Evolutionary conservation across 1,140 invertebrate genomes (phyloP).

Genomic region (Drosophila bocki): DNA sequence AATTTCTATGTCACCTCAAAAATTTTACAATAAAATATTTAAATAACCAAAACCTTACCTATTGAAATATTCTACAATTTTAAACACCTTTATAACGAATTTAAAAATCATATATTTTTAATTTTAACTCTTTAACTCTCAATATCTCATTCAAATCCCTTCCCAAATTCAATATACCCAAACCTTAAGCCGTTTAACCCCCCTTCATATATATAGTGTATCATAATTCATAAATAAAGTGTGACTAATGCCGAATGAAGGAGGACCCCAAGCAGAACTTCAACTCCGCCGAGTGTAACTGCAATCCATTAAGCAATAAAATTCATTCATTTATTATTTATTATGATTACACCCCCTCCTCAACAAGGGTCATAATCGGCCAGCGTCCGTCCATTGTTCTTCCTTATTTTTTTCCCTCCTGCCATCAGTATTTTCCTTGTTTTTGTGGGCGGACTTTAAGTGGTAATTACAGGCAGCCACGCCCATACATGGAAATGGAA

Average conservation of each 20-base stretch:
- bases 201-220: slow-evolving; percentile 41
- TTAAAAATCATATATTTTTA: not conserved
- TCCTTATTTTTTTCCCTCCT: slow-evolving; percentile 20
- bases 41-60: too few species aligned
- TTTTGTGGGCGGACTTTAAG: slow-evolving; percentile 60
- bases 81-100: too few species aligned
- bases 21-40: too few species aligned
- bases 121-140: not conserved
- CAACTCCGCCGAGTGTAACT: slow-evolving; percentile 70
- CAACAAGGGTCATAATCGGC: slow-evolving; percentile 19
- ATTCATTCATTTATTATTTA: slow-evolving; percentile 83
- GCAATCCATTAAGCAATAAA: slow-evolving; percentile 84
- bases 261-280: slow-evolving; percentile 47
- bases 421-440: not conserved
- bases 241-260: slow-evolving; percentile 74
- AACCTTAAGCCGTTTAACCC: slow-evolving; percentile 34
- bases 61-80: too few species aligned
- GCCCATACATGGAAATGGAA: slow-evolving; percentile 47
- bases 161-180: slow-evolving; percentile 27
- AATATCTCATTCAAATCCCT: slow-evolving; percentile 12
- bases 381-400: slow-evolving; percentile 62
- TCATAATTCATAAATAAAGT: slow-evolving; percentile 82
- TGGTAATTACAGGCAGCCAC: slow-evolving; percentile 78
- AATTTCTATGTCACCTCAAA: too few species aligned
- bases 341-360: slow-evolving; percentile 74